Evolutionary conservation across 1,140 invertebrate genomes (phyloP).

Genomic region (Gonioctena quinquepunctata): DNA sequence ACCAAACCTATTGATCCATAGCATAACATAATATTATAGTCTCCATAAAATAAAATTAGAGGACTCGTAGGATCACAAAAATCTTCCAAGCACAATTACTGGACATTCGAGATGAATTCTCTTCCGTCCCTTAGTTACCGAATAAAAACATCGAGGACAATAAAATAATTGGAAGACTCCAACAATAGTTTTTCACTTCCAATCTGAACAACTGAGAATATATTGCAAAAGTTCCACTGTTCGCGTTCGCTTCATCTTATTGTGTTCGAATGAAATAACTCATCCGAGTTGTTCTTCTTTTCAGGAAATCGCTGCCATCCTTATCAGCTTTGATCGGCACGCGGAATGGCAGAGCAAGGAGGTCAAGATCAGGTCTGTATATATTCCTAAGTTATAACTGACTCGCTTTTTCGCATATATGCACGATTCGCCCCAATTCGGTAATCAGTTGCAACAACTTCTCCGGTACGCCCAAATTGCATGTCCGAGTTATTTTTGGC

Average conservation of each 20-base stretch:
- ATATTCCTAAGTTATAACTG: conserved; percentile 8
- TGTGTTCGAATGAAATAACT: background rate
- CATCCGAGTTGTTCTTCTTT: conserved; percentile 57
- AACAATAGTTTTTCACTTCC: too few species aligned
- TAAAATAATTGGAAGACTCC: too few species aligned
- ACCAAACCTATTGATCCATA: too few species aligned
- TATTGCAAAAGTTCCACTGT: too few species aligned
- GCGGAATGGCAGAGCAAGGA: conserved; percentile 96
- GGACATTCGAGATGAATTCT: too few species aligned
- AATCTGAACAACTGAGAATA: too few species aligned
- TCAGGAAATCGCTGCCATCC: conserved; percentile 95
- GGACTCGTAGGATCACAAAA: too few species aligned
- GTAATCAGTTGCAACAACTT: background rate
- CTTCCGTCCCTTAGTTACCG: too few species aligned
- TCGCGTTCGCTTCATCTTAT: background rate
- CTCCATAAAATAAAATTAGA: too few species aligned
- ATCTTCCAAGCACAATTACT: too few species aligned
- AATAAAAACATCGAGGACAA: too few species aligned
- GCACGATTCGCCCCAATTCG: conserved; percentile 7
- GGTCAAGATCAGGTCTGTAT: conserved; percentile 88
- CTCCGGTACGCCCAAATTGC: background rate
- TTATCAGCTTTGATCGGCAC: conserved; percentile 96
- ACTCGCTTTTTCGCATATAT: conserved; percentile 9
- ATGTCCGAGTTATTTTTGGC: background rate
- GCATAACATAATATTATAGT: too few species aligned